A percentile compares a stretch with the other conserved stretches of the same genome.
phyloP scores from a whole-genome alignment of 2,113 vertebrate species.

The Tragelaphus buxtoni region DNA sequence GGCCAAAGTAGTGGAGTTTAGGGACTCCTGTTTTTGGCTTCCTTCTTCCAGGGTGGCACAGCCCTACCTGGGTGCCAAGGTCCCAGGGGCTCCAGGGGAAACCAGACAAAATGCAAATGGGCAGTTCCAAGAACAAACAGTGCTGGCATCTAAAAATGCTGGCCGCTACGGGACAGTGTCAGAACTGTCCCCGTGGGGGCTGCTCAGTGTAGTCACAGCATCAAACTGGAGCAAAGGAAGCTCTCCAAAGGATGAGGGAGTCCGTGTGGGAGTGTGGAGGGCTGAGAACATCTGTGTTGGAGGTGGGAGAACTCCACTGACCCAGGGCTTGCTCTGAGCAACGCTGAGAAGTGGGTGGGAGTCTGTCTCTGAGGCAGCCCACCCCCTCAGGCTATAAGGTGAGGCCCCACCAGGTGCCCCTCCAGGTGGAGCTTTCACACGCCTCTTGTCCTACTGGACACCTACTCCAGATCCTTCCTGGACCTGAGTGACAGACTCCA shows the following conservation, averaged over 20 bases:
- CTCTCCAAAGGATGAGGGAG: background rate
- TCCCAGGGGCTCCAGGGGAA: background rate
- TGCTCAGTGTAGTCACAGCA: background rate
- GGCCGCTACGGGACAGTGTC: background rate
- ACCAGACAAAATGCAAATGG: background rate
- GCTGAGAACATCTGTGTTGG: background rate
- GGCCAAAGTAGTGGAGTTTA: no score
- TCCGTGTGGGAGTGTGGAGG: accelerated
- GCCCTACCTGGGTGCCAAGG: accelerated
- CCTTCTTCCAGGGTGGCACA: background rate
- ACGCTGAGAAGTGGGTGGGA: background rate
- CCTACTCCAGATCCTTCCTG: background rate
- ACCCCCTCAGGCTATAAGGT: background rate
- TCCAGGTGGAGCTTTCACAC: no score
- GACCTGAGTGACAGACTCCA: background rate
- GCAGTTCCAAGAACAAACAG: background rate
- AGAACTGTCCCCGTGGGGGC: background rate
- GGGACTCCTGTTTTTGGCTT: background rate
- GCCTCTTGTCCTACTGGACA: background rate
- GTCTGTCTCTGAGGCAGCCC: background rate
- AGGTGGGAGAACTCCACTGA: background rate
- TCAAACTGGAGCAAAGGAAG: background rate
- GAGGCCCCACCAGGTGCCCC: background rate
- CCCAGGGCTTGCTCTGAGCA: background rate
- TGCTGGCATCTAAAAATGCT: background rate